Evolutionary conservation across 2,888 invertebrate genomes (phyloP).

Genomic region (Xestia xanthographa): DNA sequence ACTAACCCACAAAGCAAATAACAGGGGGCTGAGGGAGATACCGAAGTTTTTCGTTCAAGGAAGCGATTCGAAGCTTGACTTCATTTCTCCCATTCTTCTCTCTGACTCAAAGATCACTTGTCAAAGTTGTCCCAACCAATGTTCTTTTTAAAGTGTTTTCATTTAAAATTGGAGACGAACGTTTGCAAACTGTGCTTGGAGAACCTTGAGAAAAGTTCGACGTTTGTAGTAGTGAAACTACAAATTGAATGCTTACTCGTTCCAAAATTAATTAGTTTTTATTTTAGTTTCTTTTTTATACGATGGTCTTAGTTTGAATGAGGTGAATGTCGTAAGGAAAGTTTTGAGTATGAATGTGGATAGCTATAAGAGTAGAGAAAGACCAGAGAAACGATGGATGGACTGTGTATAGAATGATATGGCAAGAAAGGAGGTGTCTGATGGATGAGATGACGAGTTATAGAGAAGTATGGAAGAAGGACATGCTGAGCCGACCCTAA

Average conservation of each 20-base stretch:
- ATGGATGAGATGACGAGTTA: too few species aligned
- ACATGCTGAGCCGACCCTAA: too few species aligned
- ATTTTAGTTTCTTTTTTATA: background rate
- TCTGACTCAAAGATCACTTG: constrained; percentile 53
- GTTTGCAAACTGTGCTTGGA: constrained; percentile 10
- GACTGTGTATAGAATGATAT: too few species aligned
- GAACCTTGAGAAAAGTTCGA: constrained; percentile 17
- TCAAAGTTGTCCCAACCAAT: constrained; percentile 56
- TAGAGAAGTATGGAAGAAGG: too few species aligned
- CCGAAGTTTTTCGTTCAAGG: constrained; percentile 61
- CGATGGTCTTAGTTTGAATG: background rate
- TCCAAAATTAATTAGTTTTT: constrained; percentile 1
- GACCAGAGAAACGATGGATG: too few species aligned
- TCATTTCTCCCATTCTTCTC: constrained; percentile 55
- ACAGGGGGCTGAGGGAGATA: constrained; percentile 34
- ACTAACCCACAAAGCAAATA: constrained; percentile 53
- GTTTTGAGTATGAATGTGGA: too few species aligned
- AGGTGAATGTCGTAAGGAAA: too few species aligned
- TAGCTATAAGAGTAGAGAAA: background rate
- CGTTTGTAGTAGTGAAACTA: constrained; percentile 2
- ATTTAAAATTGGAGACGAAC: constrained; percentile 17
- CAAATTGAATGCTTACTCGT: background rate
- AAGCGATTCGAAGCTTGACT: constrained; percentile 46
- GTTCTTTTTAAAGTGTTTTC: constrained; percentile 44
- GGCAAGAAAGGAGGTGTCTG: too few species aligned